Conservation (phyloP, 2,113 vertebrate species). For the Bubo blakistoni region DNA sequence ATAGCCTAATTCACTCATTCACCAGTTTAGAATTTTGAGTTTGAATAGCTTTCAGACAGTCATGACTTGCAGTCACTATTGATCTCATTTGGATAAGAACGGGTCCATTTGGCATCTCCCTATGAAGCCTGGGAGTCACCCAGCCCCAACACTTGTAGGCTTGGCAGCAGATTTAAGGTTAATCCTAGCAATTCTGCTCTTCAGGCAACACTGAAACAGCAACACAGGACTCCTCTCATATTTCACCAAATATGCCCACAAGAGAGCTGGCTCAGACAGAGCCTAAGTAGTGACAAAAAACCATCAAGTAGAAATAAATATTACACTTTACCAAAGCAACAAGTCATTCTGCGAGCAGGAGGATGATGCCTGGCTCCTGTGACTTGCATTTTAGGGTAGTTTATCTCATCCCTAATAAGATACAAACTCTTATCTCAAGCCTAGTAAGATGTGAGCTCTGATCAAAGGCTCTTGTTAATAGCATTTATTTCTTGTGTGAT, state of each 20-base stretch:
- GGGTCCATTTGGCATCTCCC: background rate
- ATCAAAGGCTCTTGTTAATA: constrained; percentile 28
- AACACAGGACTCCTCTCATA: background rate
- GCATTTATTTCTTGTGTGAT: background rate
- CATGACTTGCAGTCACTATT: background rate
- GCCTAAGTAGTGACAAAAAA: background rate
- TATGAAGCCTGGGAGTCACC: background rate
- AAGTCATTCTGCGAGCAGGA: background rate
- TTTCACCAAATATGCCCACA: background rate
- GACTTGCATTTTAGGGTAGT: fast-evolving
- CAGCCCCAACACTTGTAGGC: background rate
- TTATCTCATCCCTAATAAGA: constrained; percentile 18
- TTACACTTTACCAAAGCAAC: background rate
- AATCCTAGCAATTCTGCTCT: background rate
- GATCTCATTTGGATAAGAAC: background rate
- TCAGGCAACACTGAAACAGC: background rate
- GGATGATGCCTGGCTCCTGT: background rate
- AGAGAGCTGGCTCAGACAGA: background rate
- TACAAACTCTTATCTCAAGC: background rate
- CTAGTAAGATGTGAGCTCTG: background rate
- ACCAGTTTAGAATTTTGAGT: background rate
- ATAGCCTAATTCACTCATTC: no score
- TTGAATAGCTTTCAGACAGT: background rate
- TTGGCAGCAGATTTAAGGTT: background rate
- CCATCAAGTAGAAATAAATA: background rate